These are phyloP conservation scores for Halcyon smyrnensis DNA, from an alignment of 2,797 vertebrate species.

Conservation along the genomic window DNA sequence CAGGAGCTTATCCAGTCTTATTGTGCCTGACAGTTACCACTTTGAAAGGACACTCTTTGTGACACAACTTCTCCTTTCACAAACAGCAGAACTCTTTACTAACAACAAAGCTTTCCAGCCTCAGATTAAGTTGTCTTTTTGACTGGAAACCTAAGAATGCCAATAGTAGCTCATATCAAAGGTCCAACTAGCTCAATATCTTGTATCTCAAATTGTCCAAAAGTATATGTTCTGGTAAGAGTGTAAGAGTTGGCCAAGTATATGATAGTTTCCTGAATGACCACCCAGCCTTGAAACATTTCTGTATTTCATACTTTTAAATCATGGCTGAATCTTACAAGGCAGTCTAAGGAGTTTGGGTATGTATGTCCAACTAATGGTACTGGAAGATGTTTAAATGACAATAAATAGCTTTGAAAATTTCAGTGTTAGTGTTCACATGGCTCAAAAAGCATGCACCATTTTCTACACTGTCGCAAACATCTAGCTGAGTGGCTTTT, in stretches of 20 bases:
- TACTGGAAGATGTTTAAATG: neutral
- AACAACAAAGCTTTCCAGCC: neutral
- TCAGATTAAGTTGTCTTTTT: neutral
- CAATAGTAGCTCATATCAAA: neutral
- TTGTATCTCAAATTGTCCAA: neutral
- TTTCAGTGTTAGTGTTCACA: neutral
- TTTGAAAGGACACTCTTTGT: neutral
- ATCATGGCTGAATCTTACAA: neutral
- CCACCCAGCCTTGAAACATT: neutral
- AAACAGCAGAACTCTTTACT: neutral
- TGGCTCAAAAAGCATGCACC: neutral
- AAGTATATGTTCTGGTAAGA: neutral
- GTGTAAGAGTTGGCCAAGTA: neutral
- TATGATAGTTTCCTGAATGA: neutral
- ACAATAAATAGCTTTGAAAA: neutral
- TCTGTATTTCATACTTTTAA: neutral
- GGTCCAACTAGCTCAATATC: neutral
- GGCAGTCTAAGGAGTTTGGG: neutral
- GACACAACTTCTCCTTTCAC: neutral
- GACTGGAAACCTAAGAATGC: neutral
- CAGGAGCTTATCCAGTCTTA: neutral
- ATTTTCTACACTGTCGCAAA: neutral
- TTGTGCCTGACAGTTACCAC: neutral
- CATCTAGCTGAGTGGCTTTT: neutral
- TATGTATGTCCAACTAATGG: neutral